phyloP scores from a whole-genome alignment of 2,888 invertebrate genomes.

The Leucophenga montana region DNA sequence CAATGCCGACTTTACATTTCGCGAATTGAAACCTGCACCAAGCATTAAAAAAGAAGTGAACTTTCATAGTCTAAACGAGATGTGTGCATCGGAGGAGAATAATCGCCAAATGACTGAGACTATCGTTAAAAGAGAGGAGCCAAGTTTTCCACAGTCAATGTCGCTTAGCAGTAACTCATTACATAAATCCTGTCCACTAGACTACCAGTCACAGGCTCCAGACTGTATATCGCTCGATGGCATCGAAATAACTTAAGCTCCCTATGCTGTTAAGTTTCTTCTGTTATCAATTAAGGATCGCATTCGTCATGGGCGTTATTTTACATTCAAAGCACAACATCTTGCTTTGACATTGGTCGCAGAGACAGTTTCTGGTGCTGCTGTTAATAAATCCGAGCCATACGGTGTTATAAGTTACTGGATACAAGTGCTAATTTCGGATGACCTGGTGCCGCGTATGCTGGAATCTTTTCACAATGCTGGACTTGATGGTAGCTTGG shows the following conservation, averaged over 20 bases:
- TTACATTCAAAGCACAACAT: constrained; percentile 91
- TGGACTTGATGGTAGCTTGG: constrained; percentile 63
- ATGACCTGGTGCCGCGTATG: constrained; percentile 85
- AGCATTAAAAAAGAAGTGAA: constrained; percentile 65
- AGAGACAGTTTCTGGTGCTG: constrained; percentile 84
- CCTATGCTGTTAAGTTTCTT: constrained; percentile 71
- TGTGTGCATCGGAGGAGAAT: constrained; percentile 63
- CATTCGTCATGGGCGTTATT: constrained; percentile 89
- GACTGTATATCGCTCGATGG: constrained; percentile 70
- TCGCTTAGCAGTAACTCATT: constrained; percentile 70
- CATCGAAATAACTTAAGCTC: constrained; percentile 71
- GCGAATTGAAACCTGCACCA: constrained; percentile 72
- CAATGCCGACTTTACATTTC: constrained; percentile 84
- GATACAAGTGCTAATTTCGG: constrained; percentile 87
- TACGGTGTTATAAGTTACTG: constrained; percentile 87
- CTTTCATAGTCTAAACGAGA: constrained; percentile 65
- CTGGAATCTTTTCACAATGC: constrained; percentile 81
- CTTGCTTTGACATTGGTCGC: constrained; percentile 90
- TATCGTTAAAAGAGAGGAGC: constrained; percentile 60
- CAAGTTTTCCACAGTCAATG: constrained; percentile 68
- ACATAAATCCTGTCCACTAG: constrained; percentile 70
- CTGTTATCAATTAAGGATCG: constrained; percentile 72
- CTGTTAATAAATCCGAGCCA: constrained; percentile 80
- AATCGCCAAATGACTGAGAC: constrained; percentile 48
- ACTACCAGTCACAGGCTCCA: constrained; percentile 65